phyloP scores from a whole-genome alignment of 2,113 vertebrate species.

The Oreochromis tanganicae region DNA sequence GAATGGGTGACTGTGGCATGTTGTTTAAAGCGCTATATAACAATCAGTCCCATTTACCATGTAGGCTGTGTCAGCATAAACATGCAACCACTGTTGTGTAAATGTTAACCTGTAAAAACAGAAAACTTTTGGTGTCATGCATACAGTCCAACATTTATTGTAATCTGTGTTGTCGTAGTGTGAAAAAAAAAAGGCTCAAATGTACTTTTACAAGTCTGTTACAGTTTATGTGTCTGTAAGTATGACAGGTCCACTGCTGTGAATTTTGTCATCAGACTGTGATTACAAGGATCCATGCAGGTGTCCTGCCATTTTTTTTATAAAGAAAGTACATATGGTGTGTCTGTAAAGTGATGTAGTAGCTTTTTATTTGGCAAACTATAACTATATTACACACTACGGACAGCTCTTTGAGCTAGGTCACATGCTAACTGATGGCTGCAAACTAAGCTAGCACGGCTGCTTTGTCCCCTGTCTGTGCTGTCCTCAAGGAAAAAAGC shows the following conservation, averaged over 20 bases:
- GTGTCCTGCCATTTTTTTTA: not conserved
- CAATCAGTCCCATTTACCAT: not conserved
- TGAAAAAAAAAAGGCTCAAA: not conserved
- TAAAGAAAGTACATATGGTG: not conserved
- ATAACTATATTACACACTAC: not conserved
- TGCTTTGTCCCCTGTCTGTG: not conserved
- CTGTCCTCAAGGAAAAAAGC: not conserved
- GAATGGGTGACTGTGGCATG: not conserved
- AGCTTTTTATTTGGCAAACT: not conserved
- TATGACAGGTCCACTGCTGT: not conserved
- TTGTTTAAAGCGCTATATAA: not conserved
- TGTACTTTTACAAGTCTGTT: not conserved
- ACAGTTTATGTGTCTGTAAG: not conserved
- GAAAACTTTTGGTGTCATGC: not conserved
- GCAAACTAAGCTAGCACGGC: not conserved
- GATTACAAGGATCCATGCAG: not conserved
- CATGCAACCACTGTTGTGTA: not conserved
- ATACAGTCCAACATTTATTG: not conserved
- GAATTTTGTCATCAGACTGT: not conserved
- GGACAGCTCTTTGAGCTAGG: not conserved
- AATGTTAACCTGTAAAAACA: not conserved
- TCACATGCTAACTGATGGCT: not conserved
- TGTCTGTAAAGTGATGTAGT: not conserved
- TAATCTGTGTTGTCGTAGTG: not conserved
- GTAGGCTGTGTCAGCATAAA: not conserved